phyloP scores from a whole-genome alignment of 2,113 vertebrate genomes.

The Gracilinanus agilis region DNA sequence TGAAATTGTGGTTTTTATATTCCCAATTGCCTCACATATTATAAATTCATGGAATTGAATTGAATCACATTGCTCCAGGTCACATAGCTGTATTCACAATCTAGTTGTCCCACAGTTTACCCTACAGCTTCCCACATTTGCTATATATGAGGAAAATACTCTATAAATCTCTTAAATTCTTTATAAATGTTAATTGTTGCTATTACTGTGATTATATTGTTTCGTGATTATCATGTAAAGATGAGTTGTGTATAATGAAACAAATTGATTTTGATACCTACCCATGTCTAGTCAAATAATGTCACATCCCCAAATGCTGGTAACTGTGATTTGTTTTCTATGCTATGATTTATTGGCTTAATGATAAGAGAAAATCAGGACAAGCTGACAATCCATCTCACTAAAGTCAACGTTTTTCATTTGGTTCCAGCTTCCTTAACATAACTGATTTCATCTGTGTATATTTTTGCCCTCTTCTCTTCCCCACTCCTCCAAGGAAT shows the following conservation, averaged over 20 bases:
- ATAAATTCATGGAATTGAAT: not conserved
- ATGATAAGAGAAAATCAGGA: constrained; percentile 16
- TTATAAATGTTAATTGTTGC: not conserved
- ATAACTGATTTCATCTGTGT: not conserved
- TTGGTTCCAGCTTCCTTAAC: not conserved
- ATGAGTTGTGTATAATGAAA: not conserved
- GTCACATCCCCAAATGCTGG: not conserved
- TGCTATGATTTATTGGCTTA: constrained; percentile 17
- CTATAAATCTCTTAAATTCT: not conserved
- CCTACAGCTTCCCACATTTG: not conserved
- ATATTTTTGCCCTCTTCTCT: not conserved
- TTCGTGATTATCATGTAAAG: not conserved
- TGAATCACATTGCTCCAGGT: not conserved
- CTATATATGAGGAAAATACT: not conserved
- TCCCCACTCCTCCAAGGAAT: too few relatives aligned
- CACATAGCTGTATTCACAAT: not conserved
- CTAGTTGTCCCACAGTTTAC: not conserved
- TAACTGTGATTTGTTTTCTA: not conserved
- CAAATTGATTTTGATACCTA: not conserved
- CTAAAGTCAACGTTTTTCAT: not conserved
- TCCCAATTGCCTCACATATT: not conserved
- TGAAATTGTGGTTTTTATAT: not conserved
- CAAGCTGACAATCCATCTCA: not conserved
- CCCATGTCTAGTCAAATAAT: constrained; percentile 4
- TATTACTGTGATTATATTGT: not conserved